Base-by-base conservation (phyloP, 2,797 vertebrate genomes). In the Cossypha caffra region DNA sequence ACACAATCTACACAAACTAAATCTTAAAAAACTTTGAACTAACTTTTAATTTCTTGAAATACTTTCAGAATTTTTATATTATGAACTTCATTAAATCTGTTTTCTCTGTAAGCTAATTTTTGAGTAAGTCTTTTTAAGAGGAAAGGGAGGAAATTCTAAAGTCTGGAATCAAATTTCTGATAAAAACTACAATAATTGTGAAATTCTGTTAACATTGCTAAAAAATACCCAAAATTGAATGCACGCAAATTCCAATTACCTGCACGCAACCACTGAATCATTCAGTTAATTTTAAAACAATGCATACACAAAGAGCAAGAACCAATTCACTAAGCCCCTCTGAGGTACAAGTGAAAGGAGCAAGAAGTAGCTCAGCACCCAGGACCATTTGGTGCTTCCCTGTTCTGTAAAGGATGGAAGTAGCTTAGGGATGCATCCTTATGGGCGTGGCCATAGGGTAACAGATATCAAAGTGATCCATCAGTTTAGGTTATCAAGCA, bases 61-160 rank as follows among this genome's bases (percentile, higher is more conserved):
- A 55, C 69, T 82, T 93, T 80, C 88, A 77, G 92, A 88, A 74
- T 78, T 85, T 91, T 91, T 92, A 91, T 92, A 86, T 66, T 92
- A 91, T 93, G 84, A 91, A 82, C 40, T 78, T 88, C 16, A 64
- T 72, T 5, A 86, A 74, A 82, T 74, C 7, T 57, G 28, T 71
- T 86, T 95, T 58, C 48, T 77, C 33, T n/a, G 13, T 67, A 76
- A 26, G 43, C 35, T 86, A 48, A 45, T 59, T 90, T 81, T 83
- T 78, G 10, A 54, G 37, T 73, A 91, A 83, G 69, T 68, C 80
- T 91, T 92, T 52, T 95, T 9, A 85, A 50, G 67, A 89, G 47
- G 48, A 93, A 89, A 92, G 29, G 25, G n/a, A 83, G 75, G 40
- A 94, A 96, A 95, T 76, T 61, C 16, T 72, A 51, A 92, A 79